Base-by-base conservation (phyloP, 2,113 vertebrate species). In the Thalassoma bifasciatum region DNA sequence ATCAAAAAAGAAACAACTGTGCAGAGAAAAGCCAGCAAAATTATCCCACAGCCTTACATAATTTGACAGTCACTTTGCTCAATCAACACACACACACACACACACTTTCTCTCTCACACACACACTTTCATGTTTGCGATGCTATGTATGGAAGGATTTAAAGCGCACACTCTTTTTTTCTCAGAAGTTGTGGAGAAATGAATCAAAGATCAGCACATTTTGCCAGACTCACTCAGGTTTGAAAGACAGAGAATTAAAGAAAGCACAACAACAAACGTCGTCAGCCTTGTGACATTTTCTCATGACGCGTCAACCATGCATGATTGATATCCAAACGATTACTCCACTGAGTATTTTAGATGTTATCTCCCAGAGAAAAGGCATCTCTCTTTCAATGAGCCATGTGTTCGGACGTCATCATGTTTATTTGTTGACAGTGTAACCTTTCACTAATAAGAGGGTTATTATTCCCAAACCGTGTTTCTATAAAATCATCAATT, bases 51-150 rank as follows among this genome's bases (percentile, higher is more conserved):
- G 66, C 53, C 71, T 88, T 89, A 88, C 83, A 81, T 91, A 82
- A 91, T 86, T 77, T 89, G 90, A 84, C 75, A 92, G 85, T 86
- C 86, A 88, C 88, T 91, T 82, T 88, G 81, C 86, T 84, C 77
- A 73, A 85, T 76, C 65, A 83, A 65, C 75, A 63, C 72, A 71
- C 53, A 61, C 64, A 65, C 65, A 71, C 36, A 54, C 66, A 75
- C 47, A 59, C 66, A 57, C 66, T 64, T 63, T 62, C 64, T 34
- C 56, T 65, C 52, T 21, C 70, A 76, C 72, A 72, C 61, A 77
- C 12, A 75, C 46, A 61, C 54, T 86, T 58, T 81, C 66, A 81
- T 80, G 64, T 85, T 72, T 59, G 56, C 66, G 75, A 66, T 79
- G 79, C 70, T 71, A 67, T 36, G 36, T 70, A 82, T 75, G 66